Base-by-base conservation (phyloP, 2,888 invertebrate species). In the Leptopilina syphax region DNA sequence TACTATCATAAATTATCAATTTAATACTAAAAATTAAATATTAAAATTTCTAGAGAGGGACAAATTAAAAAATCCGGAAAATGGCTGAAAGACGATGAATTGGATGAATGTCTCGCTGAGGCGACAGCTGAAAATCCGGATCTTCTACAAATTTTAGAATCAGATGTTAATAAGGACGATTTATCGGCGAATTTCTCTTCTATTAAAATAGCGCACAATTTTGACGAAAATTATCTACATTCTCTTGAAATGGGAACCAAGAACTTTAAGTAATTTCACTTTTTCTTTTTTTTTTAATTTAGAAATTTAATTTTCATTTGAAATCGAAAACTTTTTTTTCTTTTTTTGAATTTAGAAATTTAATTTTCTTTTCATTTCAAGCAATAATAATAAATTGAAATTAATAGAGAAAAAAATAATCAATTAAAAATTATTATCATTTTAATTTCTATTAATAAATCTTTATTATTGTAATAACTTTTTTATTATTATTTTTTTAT, bases 51-150 rank as follows among this genome's bases (percentile, higher is more conserved):
- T 70, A 91, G 91, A 73, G 87, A 83, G 65, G 85, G 88, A 63
- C 84, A 85, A 77, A 83, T 91, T 47, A 79, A 88, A 83, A 82
- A 86, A 24, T 85, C 85, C 27, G 86, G 84, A 1, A 83, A 86
- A 77, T 90, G 90, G 89, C 78, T 90, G 0, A 80, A 86, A 41
- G 89, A 87, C 1, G 67, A 84, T 18, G 87, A 89, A 84, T 82
- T 92, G 78, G 89, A 91, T 81, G 54, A 77, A 2, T 85, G 86
- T 27, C 78, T 92, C 3, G 84, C 84, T 44, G 84, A 88, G 78
- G 88, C 85, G 4, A 86, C 87, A 1, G 81, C 80, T 79, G 83
- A 90, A 78, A 88, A 85, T 81, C 90, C 91, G 4, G 88, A 90
- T 57, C 80, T 92, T 57, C 81, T 89, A 63, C 83, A 87, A 57